phyloP scores from a whole-genome alignment of 2,113 vertebrate species.

The Pachycephala philippinensis region DNA sequence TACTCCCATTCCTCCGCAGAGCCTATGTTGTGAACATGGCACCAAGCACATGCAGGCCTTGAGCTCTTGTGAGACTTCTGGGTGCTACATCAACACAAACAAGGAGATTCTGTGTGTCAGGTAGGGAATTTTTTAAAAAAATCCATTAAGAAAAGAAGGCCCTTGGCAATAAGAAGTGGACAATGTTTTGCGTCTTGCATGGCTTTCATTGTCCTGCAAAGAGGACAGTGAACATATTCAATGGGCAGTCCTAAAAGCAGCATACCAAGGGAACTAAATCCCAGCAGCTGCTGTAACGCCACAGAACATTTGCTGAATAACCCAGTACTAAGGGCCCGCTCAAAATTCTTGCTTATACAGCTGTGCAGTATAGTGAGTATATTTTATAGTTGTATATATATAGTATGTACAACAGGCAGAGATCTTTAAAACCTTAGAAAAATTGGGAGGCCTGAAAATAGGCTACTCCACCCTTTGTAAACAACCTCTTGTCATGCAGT shows the following conservation, averaged over 20 bases:
- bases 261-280: conserved; percentile 47
- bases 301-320: conserved; percentile 18
- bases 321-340: not conserved
- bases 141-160: not conserved
- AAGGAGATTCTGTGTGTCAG: not conserved
- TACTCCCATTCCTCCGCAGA: not conserved
- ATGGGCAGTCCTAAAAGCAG: conserved; percentile 10
- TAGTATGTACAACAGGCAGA: not conserved
- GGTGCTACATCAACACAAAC: not conserved
- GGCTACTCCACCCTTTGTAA: conserved; percentile 30
- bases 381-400: not conserved
- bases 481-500: conserved; percentile 10
- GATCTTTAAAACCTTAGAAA: conserved; percentile 11
- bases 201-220: not conserved
- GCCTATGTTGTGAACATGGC: not conserved
- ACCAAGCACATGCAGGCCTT: not conserved
- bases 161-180: not conserved
- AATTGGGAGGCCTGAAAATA: not conserved
- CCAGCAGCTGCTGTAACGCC: conserved; percentile 53
- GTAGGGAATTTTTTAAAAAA: not conserved
- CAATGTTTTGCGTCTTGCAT: not conserved
- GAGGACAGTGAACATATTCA: not conserved
- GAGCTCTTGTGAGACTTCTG: not conserved
- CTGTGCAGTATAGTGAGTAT: not conserved
- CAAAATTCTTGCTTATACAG: conserved; percentile 56